Evolutionary conservation across 1,140 invertebrate genomes (phyloP).

Genomic region (Orussus abietinus): DNA sequence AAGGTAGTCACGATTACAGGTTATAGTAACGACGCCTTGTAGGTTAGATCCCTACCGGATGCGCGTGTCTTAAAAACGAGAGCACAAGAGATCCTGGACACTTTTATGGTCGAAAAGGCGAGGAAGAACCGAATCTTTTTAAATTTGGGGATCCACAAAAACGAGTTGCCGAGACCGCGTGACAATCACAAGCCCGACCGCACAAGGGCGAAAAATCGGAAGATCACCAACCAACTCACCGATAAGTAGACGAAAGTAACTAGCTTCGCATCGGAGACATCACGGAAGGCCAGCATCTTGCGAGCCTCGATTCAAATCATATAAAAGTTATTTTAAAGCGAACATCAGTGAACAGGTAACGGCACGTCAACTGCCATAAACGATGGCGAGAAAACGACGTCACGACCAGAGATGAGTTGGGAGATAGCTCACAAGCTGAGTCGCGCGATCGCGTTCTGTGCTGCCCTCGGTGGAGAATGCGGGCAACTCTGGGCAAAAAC

Average conservation of each 20-base stretch:
- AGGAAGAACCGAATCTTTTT: neutral
- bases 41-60: constrained; percentile 28
- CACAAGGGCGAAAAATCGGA: constrained; percentile 11
- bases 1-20: constrained; percentile 10
- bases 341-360: constrained; percentile 37
- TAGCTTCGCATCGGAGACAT: constrained; percentile 34
- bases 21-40: constrained; percentile 17
- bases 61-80: too few species aligned
- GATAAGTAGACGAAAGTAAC: constrained; percentile 30
- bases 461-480: too few species aligned
- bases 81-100: too few species aligned
- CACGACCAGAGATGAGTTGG: too few species aligned
- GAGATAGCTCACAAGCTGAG: too few species aligned
- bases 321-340: constrained; percentile 30
- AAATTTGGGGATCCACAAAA: constrained; percentile 2
- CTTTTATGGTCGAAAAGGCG: neutral
- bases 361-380: constrained; percentile 29
- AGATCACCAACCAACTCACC: constrained; percentile 33
- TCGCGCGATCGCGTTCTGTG: too few species aligned
- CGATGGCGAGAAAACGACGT: too few species aligned
- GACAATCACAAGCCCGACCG: constrained; percentile 16
- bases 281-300: constrained; percentile 40
- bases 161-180: constrained; percentile 12
- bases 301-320: constrained; percentile 33
- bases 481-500: too few species aligned